Evolutionary conservation across 2,888 invertebrate genomes (phyloP).

Genomic region (Arctia plantaginis): DNA sequence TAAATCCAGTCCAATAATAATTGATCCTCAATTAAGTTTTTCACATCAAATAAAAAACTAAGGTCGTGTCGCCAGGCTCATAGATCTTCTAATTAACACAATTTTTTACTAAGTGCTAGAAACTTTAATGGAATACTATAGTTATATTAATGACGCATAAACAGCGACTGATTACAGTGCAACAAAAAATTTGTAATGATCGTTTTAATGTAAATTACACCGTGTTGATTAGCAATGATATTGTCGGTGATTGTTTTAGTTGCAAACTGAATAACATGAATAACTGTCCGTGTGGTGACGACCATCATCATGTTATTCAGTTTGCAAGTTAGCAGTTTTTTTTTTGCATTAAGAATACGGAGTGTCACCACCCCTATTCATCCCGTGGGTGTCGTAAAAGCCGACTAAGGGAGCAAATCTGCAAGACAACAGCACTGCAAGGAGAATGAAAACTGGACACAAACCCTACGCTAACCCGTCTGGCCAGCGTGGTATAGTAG

Average conservation of each 20-base stretch:
- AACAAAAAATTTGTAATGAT: neutral
- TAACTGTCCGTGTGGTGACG: no score
- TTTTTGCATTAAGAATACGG: no score
- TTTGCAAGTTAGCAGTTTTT: no score
- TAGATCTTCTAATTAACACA: neutral
- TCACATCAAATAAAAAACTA: neutral
- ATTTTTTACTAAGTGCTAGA: neutral
- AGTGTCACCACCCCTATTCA: no score
- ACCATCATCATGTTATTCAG: no score
- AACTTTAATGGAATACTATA: neutral
- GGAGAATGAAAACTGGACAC: no score
- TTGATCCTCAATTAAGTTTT: constrained; percentile 1
- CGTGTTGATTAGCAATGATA: neutral
- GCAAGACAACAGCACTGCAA: no score
- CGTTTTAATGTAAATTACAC: neutral
- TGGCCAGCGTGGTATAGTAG: no score
- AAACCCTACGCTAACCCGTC: no score
- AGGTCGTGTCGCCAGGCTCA: neutral
- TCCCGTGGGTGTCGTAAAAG: no score
- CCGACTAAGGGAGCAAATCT: no score
- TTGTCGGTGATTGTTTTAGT: neutral
- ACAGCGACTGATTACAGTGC: neutral
- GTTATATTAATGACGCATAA: neutral
- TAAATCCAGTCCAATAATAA: neutral
- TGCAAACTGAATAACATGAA: neutral